Percentiles rank a stretch among this genome's conserved stretches.
Evolutionary conservation across 2,797 vertebrate species (phyloP).

Genomic region (Peromyscus attwateri): DNA sequence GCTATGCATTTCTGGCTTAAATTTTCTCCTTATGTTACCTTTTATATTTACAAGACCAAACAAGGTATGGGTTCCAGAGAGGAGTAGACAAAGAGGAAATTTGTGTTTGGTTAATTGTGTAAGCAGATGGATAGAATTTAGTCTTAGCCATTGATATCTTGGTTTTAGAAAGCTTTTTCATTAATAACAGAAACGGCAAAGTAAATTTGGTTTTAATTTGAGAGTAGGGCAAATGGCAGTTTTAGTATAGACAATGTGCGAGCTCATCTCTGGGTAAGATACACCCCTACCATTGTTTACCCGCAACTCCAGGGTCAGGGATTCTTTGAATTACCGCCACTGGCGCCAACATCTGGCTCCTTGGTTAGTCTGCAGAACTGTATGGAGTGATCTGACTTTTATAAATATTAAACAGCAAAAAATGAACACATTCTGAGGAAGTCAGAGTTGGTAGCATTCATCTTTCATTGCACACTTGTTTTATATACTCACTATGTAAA

Average conservation of each 20-base stretch:
- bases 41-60: not conserved
- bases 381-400: not conserved
- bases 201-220: not conserved
- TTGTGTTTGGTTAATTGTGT: not conserved
- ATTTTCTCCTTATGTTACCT: not conserved
- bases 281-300: not conserved
- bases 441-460: not conserved
- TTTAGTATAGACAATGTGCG: not conserved
- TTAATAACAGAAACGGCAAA: not conserved
- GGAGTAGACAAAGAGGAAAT: not conserved
- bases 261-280: not conserved
- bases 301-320: slow-evolving; percentile 2
- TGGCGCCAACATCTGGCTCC: not conserved
- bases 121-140: not conserved
- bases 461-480: not conserved
- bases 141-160: slow-evolving; percentile 1
- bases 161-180: not conserved
- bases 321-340: not conserved
- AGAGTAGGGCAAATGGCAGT: not conserved
- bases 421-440: not conserved
- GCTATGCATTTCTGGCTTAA: not conserved
- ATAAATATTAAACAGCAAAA: not conserved
- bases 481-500: not conserved
- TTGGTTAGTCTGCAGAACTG: not conserved
- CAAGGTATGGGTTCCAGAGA: not conserved